Evolutionary conservation across 1,140 invertebrate genomes (phyloP), one percentile per base, ranked within the genome.

Genomic region (Ephestia elutella): DNA sequence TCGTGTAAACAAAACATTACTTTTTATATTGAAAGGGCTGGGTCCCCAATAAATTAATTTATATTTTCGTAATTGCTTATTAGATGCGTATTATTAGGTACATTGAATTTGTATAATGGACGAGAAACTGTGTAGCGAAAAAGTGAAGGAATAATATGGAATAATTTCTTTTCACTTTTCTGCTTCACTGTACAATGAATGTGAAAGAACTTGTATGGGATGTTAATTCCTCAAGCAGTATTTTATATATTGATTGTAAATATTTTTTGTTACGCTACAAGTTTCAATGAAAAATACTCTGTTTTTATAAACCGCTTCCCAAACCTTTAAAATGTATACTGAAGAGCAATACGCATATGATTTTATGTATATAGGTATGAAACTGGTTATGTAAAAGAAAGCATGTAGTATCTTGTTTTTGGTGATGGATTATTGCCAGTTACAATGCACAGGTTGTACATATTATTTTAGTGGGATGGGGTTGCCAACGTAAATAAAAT

Each of bases 21-120:
- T 15, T 44, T 15, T n/a, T 17, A 44, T 44, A 15, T 44, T 8
- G 15, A 44, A 44, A 44, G 63, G 63, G 63, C 63, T 65, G 63
- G 63, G 59, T 48, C 63, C 63, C 30, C 49, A 5, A 19, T 35
- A 50, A 25, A 25, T 25, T 25, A 11, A 11, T 32, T 32, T 32
- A 32, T 32, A 32, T 32, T 32, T 32, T 32, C 4, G 4, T 32
- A 32, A 10, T 32, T 1, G 30, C 30, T 32, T 11, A 11, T 7
- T 32, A 32, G 30, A 32, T 32, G 11, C 11, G 30, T 32, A 32
- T 32, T n/a, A n/a, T 25, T 25, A 25, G 30, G 1, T 32, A 32
- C 30, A 32, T 32, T 25, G 21, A 25, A 25, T 25, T 10, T 32
- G 30, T 7, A 32, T 10, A 32, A 10, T 32, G 7, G 11, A 7